These are phyloP conservation scores for Drosophila pegasa DNA, from an alignment of 2,888 invertebrate genomes.

Conservation along the genomic window DNA sequence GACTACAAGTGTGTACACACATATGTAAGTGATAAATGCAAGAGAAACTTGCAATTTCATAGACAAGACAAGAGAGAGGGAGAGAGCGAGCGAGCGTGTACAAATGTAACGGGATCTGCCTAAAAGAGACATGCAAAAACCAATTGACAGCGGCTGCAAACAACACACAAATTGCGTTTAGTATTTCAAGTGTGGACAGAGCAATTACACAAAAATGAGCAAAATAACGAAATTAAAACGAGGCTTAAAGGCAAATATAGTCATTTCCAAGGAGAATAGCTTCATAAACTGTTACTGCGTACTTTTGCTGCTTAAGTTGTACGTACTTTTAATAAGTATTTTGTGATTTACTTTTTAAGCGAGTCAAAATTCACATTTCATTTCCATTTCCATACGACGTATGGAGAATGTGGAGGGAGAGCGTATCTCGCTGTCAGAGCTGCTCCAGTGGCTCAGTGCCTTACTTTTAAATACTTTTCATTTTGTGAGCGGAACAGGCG, in stretches of 20 bases:
- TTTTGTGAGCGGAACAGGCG: constrained; percentile 40
- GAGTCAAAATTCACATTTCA: not conserved
- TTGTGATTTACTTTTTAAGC: not conserved
- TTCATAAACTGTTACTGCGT: not conserved
- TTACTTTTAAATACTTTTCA: constrained; percentile 31
- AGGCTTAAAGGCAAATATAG: not conserved
- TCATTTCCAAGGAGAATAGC: not conserved
- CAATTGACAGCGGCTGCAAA: not conserved
- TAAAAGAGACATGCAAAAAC: constrained; percentile 8
- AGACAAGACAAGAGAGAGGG: not conserved
- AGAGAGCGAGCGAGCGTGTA: not conserved
- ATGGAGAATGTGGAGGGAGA: constrained; percentile 11
- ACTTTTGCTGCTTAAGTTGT: too few relatives aligned
- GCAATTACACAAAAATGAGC: not conserved
- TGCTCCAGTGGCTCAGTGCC: constrained; percentile 19
- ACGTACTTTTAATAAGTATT: not conserved
- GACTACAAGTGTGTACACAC: not conserved
- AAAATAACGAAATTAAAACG: not conserved
- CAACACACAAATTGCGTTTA: not conserved
- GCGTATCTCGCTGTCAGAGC: constrained; percentile 12
- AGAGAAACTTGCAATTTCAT: constrained; percentile 5
- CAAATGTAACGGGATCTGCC: constrained; percentile 7
- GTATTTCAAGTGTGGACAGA: constrained; percentile 6
- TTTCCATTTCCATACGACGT: constrained; percentile 23
- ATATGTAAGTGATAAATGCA: not conserved